Percentiles rank a stretch among this genome's conserved stretches.
Conservation (phyloP, 2,113 vertebrate species). For the Geococcyx californianus region DNA sequence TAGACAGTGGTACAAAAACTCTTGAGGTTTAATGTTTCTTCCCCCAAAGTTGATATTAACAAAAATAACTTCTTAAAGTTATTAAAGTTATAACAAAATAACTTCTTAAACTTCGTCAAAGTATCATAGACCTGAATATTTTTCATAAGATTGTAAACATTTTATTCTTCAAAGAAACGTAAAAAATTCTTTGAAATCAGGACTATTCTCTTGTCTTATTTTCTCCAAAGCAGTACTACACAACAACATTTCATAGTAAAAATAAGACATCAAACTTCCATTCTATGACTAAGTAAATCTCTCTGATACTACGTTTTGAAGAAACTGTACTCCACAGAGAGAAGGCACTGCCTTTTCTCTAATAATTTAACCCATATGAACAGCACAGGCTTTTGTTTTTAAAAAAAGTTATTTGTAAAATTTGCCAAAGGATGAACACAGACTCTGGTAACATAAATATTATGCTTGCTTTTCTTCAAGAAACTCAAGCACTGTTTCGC, state of each 20-base stretch:
- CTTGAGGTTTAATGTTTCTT: constrained; percentile 72
- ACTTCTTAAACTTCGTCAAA: constrained; percentile 84
- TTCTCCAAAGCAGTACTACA: constrained; percentile 47
- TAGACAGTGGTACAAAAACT: constrained; percentile 84
- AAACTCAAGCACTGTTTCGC: background rate
- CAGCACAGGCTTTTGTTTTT: background rate
- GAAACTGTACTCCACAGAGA: too few relatives aligned
- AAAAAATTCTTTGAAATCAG: constrained; percentile 66
- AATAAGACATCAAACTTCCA: background rate
- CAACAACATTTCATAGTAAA: constrained; percentile 28
- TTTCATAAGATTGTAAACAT: constrained; percentile 81
- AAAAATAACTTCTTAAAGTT: constrained; percentile 89
- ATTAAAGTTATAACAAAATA: too few relatives aligned
- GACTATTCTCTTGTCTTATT: constrained; percentile 60
- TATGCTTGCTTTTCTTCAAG: background rate
- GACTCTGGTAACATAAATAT: background rate
- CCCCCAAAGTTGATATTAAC: constrained; percentile 78
- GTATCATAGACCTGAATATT: constrained; percentile 83
- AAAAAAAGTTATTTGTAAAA: background rate
- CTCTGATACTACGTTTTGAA: constrained; percentile 13
- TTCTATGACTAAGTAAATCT: background rate
- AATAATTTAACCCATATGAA: constrained; percentile 31
- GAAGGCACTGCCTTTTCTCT: constrained; percentile 60
- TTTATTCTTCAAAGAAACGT: constrained; percentile 66
- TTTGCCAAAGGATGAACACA: background rate